A percentile compares a stretch with the other conserved stretches of the same genome.
Conservation (phyloP, 2,113 vertebrate genomes). For the Gopherus evgoodei region DNA sequence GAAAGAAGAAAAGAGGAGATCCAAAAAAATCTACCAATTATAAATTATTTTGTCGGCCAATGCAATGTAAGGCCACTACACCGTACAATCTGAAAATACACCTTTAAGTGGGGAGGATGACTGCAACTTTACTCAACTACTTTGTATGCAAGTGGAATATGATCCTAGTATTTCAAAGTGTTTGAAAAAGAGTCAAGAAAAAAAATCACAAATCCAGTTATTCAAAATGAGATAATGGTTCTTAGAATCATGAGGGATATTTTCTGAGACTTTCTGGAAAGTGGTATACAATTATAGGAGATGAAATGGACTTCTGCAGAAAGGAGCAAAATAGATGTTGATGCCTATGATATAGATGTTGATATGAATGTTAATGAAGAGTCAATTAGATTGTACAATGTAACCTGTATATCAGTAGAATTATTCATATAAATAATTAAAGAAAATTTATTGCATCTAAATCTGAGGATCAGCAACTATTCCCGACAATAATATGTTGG, state of each 20-base stretch:
- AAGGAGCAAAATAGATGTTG: slow-evolving; percentile 1
- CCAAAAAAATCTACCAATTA: background rate
- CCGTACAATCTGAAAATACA: background rate
- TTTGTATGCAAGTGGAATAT: slow-evolving; percentile 17
- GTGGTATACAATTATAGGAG: slow-evolving; percentile 8
- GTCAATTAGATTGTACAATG: background rate
- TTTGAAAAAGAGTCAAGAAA: background rate
- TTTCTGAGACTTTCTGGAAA: slow-evolving; percentile 38
- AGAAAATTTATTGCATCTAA: background rate
- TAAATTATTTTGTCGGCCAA: background rate
- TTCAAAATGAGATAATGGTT: slow-evolving; percentile 14
- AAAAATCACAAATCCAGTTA: slow-evolving; percentile 1
- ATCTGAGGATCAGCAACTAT: background rate
- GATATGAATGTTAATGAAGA: background rate
- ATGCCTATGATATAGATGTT: background rate
- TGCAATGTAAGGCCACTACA: background rate
- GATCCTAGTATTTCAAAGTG: slow-evolving; percentile 27
- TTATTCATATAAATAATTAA: background rate
- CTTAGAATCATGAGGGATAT: slow-evolving; percentile 34
- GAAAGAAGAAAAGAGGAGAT: background rate
- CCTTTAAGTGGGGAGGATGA: background rate
- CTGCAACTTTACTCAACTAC: background rate
- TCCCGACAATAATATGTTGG: too few relatives aligned
- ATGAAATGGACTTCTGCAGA: background rate
- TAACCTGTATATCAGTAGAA: background rate